phyloP scores from a whole-genome alignment of 2,113 vertebrate genomes.

The Phocoena sinus region DNA sequence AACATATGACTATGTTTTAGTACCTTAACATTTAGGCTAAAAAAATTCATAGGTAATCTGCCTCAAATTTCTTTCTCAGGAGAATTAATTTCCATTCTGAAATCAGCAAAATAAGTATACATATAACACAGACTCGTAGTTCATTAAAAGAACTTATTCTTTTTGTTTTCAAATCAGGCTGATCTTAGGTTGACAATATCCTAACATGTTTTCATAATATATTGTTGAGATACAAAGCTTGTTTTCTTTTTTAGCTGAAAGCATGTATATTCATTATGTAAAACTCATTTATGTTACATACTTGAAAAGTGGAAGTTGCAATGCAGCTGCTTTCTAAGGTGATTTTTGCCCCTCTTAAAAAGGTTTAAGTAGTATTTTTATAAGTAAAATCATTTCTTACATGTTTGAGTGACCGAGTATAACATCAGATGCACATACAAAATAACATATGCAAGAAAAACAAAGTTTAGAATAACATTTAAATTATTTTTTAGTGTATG shows the following conservation, averaged over 20 bases:
- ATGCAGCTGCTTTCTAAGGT: not conserved
- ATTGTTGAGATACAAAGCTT: not conserved
- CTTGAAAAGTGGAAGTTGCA: not conserved
- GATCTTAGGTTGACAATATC: not conserved
- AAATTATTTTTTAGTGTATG: not conserved
- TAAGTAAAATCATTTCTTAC: not conserved
- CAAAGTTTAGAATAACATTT: conserved; percentile 28
- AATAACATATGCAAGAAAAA: not conserved
- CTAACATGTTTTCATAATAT: not conserved
- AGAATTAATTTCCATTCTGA: conserved; percentile 22
- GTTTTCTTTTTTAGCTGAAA: not conserved
- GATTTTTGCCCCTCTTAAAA: not conserved
- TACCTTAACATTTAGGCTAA: not conserved
- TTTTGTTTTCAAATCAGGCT: conserved; percentile 3
- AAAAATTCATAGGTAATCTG: not conserved
- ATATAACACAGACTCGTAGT: not conserved
- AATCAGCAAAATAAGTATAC: not conserved
- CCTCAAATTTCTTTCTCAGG: conserved; percentile 17
- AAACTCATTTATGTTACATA: not conserved
- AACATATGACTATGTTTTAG: not conserved
- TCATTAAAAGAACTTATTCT: not conserved
- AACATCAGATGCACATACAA: not conserved
- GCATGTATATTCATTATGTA: not conserved
- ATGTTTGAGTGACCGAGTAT: not conserved
- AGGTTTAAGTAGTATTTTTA: not conserved